Evolutionary conservation across 2,888 invertebrate species (phyloP), one percentile per base, ranked within the genome.

Genomic region (Eudasyphora cyanicolor): DNA sequence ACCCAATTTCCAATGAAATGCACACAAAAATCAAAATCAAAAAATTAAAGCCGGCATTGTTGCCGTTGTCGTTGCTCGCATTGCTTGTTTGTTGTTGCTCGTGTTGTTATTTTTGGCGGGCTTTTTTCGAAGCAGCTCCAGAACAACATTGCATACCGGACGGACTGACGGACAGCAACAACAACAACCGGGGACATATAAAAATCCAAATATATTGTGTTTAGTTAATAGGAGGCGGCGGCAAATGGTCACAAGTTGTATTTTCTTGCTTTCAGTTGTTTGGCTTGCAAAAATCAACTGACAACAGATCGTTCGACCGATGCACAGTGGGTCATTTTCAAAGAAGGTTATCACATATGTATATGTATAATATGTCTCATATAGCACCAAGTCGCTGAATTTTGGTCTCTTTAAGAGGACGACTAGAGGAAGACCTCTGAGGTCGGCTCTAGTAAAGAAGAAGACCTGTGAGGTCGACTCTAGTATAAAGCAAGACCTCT

Each of bases 1-100:
- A 73, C 35, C 76, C 77, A 80, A 80, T 83, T 83, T 76, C 60
- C 69, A 77, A 49, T 54, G 70, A 83, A 83, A 69, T 79, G 74
- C 51, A 76, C 74, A 74, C 79, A 62, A 57, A n/a, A 38, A 77
- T 54, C 60, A 54, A 70, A 60, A 60, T 60, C 62, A 62, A 67
- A 67, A 67, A 67, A 67, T 3, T 67, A 67, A 67, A 67, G 67
- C 35, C 67, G 67, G 42, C 67, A 57, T 64, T 64, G 67, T 64
- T 64, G 49, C 21, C 32, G 32, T 51, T 70, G 51, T 21, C 7
- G 24, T 24, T 67, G 21, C 3, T 32, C 35, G 51, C 35, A 45
- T 21, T 54, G 51, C 57, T 70, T n/a, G 57, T 54, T 24, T 45
- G 45, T 10, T 45, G 45, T 45, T 45, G 45, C 7, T 45, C 6